These are phyloP conservation scores for Hyposmocoma kahamanoa DNA, from an alignment of 1,140 invertebrate genomes.

Conservation along the genomic window DNA sequence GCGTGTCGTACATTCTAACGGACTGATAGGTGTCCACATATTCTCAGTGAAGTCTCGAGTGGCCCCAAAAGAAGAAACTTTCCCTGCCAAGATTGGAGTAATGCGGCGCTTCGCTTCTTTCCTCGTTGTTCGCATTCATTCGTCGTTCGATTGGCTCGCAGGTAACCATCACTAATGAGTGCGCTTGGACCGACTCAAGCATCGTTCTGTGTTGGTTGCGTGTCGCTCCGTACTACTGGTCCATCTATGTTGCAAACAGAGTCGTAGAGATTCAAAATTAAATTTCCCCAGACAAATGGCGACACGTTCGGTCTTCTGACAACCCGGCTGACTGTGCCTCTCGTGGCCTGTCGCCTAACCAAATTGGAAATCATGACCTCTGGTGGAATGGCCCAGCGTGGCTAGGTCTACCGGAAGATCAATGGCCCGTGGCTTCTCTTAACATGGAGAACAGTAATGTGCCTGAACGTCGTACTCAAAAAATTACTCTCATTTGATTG, in stretches of 20 bases:
- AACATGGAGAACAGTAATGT: background rate
- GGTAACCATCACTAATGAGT: background rate
- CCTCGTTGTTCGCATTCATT: background rate
- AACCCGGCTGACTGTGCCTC: background rate
- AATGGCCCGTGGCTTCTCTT: background rate
- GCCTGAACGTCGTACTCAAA: background rate
- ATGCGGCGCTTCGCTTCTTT: background rate
- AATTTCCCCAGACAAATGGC: background rate
- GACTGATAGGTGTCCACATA: too few relatives aligned
- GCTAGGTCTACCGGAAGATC: background rate
- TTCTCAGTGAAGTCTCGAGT: too few relatives aligned
- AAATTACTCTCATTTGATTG: background rate
- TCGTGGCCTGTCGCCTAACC: background rate
- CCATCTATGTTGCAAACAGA: conserved; percentile 2
- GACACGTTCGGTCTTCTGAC: background rate
- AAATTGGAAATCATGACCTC: background rate
- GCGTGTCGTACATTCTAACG: too few relatives aligned
- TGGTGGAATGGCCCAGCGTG: background rate
- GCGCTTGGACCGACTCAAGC: background rate
- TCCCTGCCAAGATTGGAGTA: background rate
- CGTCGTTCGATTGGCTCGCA: background rate
- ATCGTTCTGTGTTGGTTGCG: conserved; percentile 1
- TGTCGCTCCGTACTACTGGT: conserved; percentile 4
- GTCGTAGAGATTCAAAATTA: background rate
- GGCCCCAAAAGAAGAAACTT: too few relatives aligned